phyloP scores from a whole-genome alignment of 2,113 vertebrate genomes.

The Oreamnos americanus region DNA sequence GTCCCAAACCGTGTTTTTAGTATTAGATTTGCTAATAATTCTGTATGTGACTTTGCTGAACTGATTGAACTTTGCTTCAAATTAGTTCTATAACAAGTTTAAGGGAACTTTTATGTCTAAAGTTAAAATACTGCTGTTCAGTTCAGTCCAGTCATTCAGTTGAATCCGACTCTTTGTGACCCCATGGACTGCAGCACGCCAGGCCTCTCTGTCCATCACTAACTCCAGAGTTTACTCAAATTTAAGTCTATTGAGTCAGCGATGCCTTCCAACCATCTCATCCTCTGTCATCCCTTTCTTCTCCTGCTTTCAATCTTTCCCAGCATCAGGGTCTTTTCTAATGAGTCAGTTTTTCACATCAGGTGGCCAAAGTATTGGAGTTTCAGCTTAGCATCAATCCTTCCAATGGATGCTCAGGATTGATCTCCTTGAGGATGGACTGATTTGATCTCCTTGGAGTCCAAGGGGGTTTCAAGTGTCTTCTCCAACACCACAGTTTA shows the following conservation, averaged over 20 bases:
- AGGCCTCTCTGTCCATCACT: neutral
- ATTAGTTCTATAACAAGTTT: neutral
- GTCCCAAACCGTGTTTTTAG: neutral
- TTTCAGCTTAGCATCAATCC: neutral
- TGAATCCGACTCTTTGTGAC: neutral
- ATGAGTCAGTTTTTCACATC: neutral
- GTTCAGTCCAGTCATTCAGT: neutral
- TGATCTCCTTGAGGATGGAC: neutral
- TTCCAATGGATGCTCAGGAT: neutral
- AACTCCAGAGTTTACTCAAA: neutral
- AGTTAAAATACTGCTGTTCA: neutral
- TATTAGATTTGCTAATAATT: neutral
- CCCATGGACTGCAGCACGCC: fast-evolving
- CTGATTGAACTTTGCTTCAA: neutral
- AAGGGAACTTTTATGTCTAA: neutral
- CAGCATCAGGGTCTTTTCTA: neutral
- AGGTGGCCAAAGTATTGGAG: neutral
- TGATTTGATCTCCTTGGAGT: neutral
- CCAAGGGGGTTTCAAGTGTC: neutral
- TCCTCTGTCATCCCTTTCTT: neutral
- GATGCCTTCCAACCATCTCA: neutral
- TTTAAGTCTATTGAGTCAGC: neutral
- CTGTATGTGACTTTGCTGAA: neutral
- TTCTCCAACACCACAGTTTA: neutral
- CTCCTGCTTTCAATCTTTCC: neutral